Evolutionary conservation across 2,888 invertebrate genomes (phyloP).

Genomic region (Hypomecis punctinalis): DNA sequence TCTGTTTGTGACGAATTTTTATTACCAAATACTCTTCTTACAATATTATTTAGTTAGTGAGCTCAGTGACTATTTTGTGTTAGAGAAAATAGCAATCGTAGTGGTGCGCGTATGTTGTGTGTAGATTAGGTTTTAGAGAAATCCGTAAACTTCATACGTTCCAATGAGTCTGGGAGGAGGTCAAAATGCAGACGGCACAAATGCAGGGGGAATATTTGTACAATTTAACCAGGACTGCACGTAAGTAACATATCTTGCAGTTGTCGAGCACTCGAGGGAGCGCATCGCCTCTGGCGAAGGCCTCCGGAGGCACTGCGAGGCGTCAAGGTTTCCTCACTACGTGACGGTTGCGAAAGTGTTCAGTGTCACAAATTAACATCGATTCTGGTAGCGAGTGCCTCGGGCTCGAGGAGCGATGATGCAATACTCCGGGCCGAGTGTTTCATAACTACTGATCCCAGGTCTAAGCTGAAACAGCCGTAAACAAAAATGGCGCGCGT

Average conservation of each 20-base stretch:
- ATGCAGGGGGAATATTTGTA: constrained; percentile 95
- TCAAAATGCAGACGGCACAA: constrained; percentile 89
- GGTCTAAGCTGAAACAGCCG: constrained; percentile 40
- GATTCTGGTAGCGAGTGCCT: constrained; percentile 48
- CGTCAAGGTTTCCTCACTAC: constrained; percentile 30
- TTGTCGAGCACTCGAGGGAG: background rate
- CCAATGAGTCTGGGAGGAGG: constrained; percentile 93
- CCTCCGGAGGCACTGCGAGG: constrained; percentile 11
- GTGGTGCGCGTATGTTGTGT: constrained; percentile 71
- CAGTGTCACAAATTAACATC: constrained; percentile 58
- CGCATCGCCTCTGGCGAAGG: constrained; percentile 13
- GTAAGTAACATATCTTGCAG: constrained; percentile 87
- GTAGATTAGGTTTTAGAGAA: constrained; percentile 67
- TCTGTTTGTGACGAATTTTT: constrained; percentile 76
- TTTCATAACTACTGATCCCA: constrained; percentile 62
- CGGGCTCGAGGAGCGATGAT: constrained; percentile 63
- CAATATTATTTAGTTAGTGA: constrained; percentile 26
- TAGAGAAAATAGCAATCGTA: constrained; percentile 63
- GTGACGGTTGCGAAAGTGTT: constrained; percentile 54
- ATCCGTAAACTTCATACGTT: constrained; percentile 80
- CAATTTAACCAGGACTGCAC: constrained; percentile 99
- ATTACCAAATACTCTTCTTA: constrained; percentile 65
- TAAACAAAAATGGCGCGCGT: constrained; percentile 62
- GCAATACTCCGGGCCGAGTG: constrained; percentile 77
- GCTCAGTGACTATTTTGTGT: constrained; percentile 72